Evolutionary conservation across 2,888 invertebrate genomes (phyloP), one percentile per base, ranked within the genome.

Genomic region (Scaptomyza reducta): DNA sequence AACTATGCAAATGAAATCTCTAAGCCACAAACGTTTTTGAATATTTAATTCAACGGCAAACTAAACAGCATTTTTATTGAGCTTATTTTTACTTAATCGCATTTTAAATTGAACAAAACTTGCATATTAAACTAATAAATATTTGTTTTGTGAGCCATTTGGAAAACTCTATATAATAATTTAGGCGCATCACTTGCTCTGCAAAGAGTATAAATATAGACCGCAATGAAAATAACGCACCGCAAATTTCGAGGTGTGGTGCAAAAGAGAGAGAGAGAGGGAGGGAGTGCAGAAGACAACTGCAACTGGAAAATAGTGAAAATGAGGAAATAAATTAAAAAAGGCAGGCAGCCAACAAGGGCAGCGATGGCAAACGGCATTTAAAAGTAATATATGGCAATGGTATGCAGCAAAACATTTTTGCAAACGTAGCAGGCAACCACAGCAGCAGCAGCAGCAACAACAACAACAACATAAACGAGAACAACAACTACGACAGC

Each of bases 251-350:
- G 47, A 68, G 53, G 59, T 35, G 41, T n/a, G 49, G 16, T 33
- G 35, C 25, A 9, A 6, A 1, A 4, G 0, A 31, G 11, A 10
- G 9, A 10, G 1, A 31, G 18, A 7, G 31, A 45, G 31, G 38
- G 25, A 33, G 55, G 47, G 58, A 58, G 42, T 57, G 67, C 56
- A 29, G 61, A 76, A 72, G 74, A 72, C 63, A 71, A 68, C 56
- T 62, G 75, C 65, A 72, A 68, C 73, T 70, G 76, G 59, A 66
- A 86, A 80, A 80, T 76, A 33, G 78, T 80, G 85, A 79, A 88
- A 88, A 88, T 88, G 85, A 88, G 88, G 87, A 87, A 73, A 85
- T 88, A 85, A 88, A 85, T 85, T 86, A 85, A 88, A 82, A 79
- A 64, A 59, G 42, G 13, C 22, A 13, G 22, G 62, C 84, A 64